Conservation (phyloP, 30 jellyfish, hydroid and myxozoan genomes). For the Aurelia aurita region DNA sequence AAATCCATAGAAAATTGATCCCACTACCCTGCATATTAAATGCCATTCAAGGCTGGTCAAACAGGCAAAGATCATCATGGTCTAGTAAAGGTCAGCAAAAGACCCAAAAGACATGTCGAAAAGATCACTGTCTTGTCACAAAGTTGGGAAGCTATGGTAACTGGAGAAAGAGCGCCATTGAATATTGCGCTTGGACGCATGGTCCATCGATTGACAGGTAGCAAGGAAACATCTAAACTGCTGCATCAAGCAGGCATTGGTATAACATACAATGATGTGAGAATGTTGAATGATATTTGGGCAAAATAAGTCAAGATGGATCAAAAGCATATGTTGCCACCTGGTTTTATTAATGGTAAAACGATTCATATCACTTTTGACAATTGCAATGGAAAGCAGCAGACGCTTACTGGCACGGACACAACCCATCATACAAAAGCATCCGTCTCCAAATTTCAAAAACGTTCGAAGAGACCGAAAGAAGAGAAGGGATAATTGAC, state of each 20-base stretch:
- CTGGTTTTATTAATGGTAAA: not conserved
- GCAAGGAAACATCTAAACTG: too few species aligned
- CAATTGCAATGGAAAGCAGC: constrained; percentile 37
- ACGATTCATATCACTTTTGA: constrained; percentile 15
- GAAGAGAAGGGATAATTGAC: not conserved
- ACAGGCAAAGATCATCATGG: constrained; percentile 11
- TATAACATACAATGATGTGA: constrained; percentile 23
- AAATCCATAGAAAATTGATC: constrained; percentile 15
- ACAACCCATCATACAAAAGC: constrained; percentile 50
- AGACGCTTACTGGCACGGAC: constrained; percentile 21
- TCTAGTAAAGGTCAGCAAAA: constrained; percentile 19
- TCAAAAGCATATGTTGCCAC: too few species aligned
- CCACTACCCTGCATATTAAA: constrained; percentile 21
- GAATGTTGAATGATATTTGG: constrained; percentile 19
- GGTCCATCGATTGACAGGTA: constrained; percentile 13
- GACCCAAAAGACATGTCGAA: constrained; percentile 10
- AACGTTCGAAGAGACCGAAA: not conserved
- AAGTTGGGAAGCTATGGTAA: constrained; percentile 18
- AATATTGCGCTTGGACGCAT: constrained; percentile 17
- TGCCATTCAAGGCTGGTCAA: constrained; percentile 32
- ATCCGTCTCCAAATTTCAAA: not conserved
- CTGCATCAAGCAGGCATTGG: too few species aligned
- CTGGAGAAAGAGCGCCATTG: not conserved
- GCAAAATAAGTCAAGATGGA: constrained; percentile 28
- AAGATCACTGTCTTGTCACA: constrained; percentile 22